Percentiles rank a stretch among this genome's conserved stretches.
Conservation (phyloP, 2,113 vertebrate genomes). For the Siniperca knerii region DNA sequence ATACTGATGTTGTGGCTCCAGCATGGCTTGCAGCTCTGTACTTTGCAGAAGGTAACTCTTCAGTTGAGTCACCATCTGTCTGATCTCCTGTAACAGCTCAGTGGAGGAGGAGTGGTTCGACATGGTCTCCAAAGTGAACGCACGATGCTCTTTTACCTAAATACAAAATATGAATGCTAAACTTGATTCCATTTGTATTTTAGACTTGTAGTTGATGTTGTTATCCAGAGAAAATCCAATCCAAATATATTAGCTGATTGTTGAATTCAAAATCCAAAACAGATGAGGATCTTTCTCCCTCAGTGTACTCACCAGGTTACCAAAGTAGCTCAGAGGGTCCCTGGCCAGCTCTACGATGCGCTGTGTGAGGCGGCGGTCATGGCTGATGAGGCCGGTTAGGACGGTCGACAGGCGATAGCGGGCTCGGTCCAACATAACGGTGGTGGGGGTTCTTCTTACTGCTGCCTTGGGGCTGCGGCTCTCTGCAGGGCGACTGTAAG, state of each 20-base stretch:
- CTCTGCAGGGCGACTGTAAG: slow-evolving; percentile 48
- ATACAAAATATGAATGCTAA: not conserved
- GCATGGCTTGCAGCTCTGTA: slow-evolving; percentile 88
- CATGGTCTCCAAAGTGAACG: slow-evolving; percentile 96
- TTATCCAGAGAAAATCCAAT: not conserved
- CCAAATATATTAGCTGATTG: not conserved
- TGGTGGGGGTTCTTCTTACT: slow-evolving; percentile 86
- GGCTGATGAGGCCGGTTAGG: slow-evolving; percentile 90
- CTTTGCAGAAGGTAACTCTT: slow-evolving; percentile 98
- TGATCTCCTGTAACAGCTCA: slow-evolving; percentile 96
- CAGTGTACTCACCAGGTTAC: slow-evolving; percentile 87
- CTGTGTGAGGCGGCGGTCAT: slow-evolving; percentile 92
- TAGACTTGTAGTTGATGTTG: not conserved
- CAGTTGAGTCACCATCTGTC: slow-evolving; percentile 98
- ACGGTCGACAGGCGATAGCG: slow-evolving; percentile 90
- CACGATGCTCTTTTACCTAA: slow-evolving; percentile 90
- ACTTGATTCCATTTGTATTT: not conserved
- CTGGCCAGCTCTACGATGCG: slow-evolving; percentile 93
- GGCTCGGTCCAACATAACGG: slow-evolving; percentile 89
- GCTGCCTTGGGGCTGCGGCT: slow-evolving; percentile 49
- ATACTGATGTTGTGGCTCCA: slow-evolving; percentile 85
- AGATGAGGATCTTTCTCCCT: not conserved
- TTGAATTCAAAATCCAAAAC: not conserved
- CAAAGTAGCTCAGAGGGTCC: slow-evolving; percentile 93
- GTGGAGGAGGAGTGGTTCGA: slow-evolving; percentile 91